These are phyloP conservation scores for Bolinopsis microptera DNA, from an alignment of 37 sponge, comb jelly and placozoan species.

Conservation along the genomic window DNA sequence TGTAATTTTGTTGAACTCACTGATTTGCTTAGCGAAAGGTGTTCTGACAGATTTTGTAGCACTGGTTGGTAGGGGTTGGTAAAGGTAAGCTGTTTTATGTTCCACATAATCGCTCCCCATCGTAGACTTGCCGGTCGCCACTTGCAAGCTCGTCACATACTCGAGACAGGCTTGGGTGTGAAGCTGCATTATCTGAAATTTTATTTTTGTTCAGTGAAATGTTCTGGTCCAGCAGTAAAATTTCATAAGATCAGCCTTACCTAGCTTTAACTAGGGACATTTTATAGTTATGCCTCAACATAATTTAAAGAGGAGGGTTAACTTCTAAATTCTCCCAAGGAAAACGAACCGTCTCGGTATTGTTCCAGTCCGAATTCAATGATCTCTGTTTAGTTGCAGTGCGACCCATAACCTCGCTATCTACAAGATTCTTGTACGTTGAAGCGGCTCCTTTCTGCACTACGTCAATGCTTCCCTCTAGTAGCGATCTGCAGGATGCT, in stretches of 20 bases:
- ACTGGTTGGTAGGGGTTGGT: background rate
- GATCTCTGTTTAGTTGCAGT: constrained; percentile 3
- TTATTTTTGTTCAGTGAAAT: no score
- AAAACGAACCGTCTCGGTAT: constrained; percentile 7
- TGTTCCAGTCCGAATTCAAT: background rate
- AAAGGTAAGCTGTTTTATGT: constrained; percentile 12
- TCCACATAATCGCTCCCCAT: constrained; percentile 56
- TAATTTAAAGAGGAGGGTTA: no score
- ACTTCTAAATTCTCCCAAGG: no score
- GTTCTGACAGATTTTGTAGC: background rate
- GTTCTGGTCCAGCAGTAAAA: no score
- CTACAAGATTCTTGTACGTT: background rate
- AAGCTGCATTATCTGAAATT: constrained; percentile 28
- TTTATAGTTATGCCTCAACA: no score
- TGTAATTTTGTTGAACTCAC: background rate
- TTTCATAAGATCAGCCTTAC: no score
- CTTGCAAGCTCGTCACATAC: constrained; percentile 19
- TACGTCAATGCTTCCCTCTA: constrained; percentile 15
- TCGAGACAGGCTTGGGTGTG: constrained; percentile 64
- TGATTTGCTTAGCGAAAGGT: constrained; percentile 28
- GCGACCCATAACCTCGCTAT: constrained; percentile 45
- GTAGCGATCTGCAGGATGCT: background rate
- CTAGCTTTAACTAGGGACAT: no score
- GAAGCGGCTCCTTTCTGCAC: constrained; percentile 20
- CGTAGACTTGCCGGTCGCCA: constrained; percentile 13